Evolutionary conservation across 2,888 invertebrate genomes (phyloP), one percentile per base, ranked within the genome.

Genomic region (Eudemis profundana): DNA sequence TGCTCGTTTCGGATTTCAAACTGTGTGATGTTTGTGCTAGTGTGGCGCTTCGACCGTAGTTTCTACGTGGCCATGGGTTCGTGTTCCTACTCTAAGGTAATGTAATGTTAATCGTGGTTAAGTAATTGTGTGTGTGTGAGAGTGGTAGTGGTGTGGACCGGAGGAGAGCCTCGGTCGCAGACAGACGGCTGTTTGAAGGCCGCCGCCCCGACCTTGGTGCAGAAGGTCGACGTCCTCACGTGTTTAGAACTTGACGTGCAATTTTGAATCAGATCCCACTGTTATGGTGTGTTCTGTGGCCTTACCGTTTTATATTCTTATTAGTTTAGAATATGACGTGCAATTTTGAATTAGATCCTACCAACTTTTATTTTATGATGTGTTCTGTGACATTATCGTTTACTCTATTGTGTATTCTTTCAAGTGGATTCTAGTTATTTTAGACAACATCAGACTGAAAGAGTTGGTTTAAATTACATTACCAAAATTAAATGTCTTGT

Each of bases 101-200:
- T 84, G 90, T 91, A 90, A 89, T 84, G 71, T 74, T 56, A 62
- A 57, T 56, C 73, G 79, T 84, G 81, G 75, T 83, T 81, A 76
- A 79, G 82, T 59, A 59, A 51, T 57, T 84, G 82, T 76, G 77
- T 71, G 69, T 79, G 78, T 81, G 76, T 82, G 78, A 72, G 79
- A 77, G 74, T 76, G 81, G 76, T 80, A 83, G 81, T 82, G 78
- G 79, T 76, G 73, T 76, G 76, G 77, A 78, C 78, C 82, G 81
- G 83, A 54, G 65, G 61, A 62, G 46, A 59, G 76, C 82, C 79
- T 44, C 80, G 79, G 82, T 78, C 82, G 79, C 77, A 82, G 77
- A 84, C 85, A 86, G 87, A 84, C 89, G 86, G 86, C 89, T 87
- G 86, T 86, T 83, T 88, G 92, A 91, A 92, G 92, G 92, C 92